Conservation (phyloP, 1,140 invertebrate species). For the Rhyzopertha dominica region DNA sequence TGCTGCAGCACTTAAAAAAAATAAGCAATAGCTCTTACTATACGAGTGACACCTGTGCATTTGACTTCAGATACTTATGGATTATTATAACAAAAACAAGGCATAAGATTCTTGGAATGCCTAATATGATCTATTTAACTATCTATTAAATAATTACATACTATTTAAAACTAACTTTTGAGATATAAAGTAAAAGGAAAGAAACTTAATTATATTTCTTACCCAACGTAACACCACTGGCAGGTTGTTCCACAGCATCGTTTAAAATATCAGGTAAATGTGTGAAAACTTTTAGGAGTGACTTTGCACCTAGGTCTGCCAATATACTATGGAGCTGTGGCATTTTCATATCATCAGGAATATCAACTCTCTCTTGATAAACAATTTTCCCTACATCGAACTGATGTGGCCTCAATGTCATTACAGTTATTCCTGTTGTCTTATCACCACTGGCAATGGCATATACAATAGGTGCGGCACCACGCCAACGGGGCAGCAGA, state of each 20-base stretch:
- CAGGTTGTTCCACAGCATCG: slow-evolving; percentile 56
- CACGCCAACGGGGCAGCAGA: slow-evolving; percentile 87
- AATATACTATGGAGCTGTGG: slow-evolving; percentile 62
- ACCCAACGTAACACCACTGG: slow-evolving; percentile 65
- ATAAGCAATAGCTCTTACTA: no score
- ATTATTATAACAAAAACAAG: no score
- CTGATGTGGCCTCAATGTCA: slow-evolving; percentile 78
- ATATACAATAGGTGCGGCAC: slow-evolving; percentile 81
- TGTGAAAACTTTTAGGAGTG: slow-evolving; percentile 60
- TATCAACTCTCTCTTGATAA: slow-evolving; percentile 55
- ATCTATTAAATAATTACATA: slow-evolving; percentile 6
- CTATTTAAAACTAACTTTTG: slow-evolving; percentile 18
- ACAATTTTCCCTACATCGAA: slow-evolving; percentile 88
- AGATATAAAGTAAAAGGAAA: no score
- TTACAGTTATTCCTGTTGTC: slow-evolving; percentile 80
- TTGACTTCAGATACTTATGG: no score
- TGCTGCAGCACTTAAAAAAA: no score
- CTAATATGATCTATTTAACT: slow-evolving; percentile 20
- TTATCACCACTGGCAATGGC: slow-evolving; percentile 79
- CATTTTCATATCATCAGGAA: slow-evolving; percentile 59
- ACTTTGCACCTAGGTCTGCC: slow-evolving; percentile 62
- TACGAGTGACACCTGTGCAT: no score
- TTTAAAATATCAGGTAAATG: slow-evolving; percentile 56
- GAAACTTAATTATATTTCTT: slow-evolving; percentile 28
- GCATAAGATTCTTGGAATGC: no score